Base-by-base conservation (phyloP, 37 sponge, comb jelly and placozoan species). In the Aphrocallistes beatrix region DNA sequence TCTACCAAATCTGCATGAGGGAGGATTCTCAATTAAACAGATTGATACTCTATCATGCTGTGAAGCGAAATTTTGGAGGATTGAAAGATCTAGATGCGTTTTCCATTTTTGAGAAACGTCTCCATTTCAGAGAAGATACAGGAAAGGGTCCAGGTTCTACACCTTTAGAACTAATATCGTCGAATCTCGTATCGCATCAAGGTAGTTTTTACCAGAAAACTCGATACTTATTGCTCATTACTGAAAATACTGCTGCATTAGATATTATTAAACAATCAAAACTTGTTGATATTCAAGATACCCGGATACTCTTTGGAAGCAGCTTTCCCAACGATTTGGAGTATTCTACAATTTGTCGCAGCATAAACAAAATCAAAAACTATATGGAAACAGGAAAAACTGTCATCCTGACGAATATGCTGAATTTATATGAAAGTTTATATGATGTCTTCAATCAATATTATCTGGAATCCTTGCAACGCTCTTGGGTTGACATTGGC, bases 341-440 rank as follows among this genome's bases (percentile, higher is more conserved):
- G 51, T 88, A 88, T 40, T 86, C 89, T 0, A 51, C 81, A 51
- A 28, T 60, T 32, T 88, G 89, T 85, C 86, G 86, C 37, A 86
- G 37, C 1, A 88, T 88, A 10, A 88, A 88, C 81, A 81, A 50
- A 9, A 86, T 88, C 45, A 88, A 88, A 37, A 85, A 51, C 42
- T 88, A 81, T 19, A 88, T 88, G 34, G 89, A 83, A 40, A 51
- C 82, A 0, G 89, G 89, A 9, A 81, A 83, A 36, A 86, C 81
- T 19, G 34, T 88, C 16, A 39, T 88, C n/a, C 89, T 88, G 23
- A 60, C 86, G 1, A 86, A 88, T 82, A 34, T 88, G 82, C 49
- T 86, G 83, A 88, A 86, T 81, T 37, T 88, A 19, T 88, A 88
- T 48, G 89, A 88, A 85, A 88, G 89, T 86, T 42, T 88, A 38